Evolutionary conservation across 2,113 vertebrate genomes (phyloP), one percentile per base, ranked within the genome.

Genomic region (Atrichornis clamosus): DNA sequence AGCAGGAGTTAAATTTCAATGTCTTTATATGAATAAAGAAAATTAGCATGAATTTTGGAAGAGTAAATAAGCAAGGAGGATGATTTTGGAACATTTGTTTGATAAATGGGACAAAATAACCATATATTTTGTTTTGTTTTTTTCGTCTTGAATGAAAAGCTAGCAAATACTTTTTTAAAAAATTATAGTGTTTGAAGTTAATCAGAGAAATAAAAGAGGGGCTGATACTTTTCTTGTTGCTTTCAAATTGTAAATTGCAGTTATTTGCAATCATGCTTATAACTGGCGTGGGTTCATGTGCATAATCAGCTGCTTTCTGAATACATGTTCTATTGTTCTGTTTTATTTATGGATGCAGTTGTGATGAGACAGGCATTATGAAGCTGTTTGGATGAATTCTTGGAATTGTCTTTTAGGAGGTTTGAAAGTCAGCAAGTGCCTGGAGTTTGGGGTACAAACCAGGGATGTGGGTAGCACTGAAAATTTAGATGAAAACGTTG

Each of bases 191-290:
- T 94, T 96, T 96, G 85, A 78, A 93, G 93, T 94, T 94, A 95
- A 96, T 96, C 93, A 97, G 95, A 90, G 87, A 63, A 84, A 95
- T 92, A 93, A 96, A 96, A 47, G 79, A 96, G 85, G 60, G 85
- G 64, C 68, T 91, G 94, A 62, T 74, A 77, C 46, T 95, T 95
- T 90, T 86, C 68, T 94, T 7, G 28, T 92, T 93, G 83, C 95
- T 90, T 94, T 64, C 85, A 96, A 96, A 96, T 96, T 95, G 90
- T 94, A 97, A 96, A 96, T 96, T 96, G 95, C 92, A 92, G 90
- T 95, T 97, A 95, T 96, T 97, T 27, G 85, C 76, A 97, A 96
- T 96, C 95, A 95, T 84, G 92, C 86, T 94, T 96, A 27, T 72
- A 92, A 90, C 93, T 96, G 96, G 95, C 11, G 0, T 95, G 93